A percentile compares a stretch with the other conserved stretches of the same genome.
These are phyloP conservation scores for Melanerpes aurifrons DNA, from an alignment of 2,113 vertebrate species.

Conservation along the genomic window DNA sequence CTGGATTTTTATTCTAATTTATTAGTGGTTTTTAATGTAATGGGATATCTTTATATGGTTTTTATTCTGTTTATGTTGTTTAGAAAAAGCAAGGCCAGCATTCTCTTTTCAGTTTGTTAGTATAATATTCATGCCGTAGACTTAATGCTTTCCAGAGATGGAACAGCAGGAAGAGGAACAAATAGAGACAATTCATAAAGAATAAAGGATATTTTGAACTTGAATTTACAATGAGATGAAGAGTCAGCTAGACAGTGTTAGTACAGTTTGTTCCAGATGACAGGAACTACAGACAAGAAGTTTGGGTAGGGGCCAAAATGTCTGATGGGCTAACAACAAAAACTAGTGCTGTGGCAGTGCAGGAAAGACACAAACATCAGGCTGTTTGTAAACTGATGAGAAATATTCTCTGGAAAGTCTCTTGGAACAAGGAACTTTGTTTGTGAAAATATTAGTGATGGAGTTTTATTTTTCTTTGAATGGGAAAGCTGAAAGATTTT, in stretches of 20 bases:
- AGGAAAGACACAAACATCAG: neutral
- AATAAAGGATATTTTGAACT: constrained; percentile 11
- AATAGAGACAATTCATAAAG: neutral
- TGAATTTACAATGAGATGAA: constrained; percentile 18
- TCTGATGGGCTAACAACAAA: neutral
- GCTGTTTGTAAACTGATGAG: neutral
- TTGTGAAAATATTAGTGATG: neutral
- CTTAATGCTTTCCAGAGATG: constrained; percentile 12
- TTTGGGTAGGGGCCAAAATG: constrained; percentile 41
- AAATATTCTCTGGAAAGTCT: neutral
- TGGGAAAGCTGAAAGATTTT: neutral
- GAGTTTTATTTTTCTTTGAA: neutral
- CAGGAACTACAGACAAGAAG: neutral
- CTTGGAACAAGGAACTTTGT: neutral
- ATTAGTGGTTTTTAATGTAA: neutral
- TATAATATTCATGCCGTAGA: neutral
- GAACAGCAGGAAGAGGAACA: neutral
- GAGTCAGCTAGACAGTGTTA: constrained; percentile 6
- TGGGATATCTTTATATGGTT: constrained; percentile 40
- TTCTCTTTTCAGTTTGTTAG: neutral
- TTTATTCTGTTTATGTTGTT: constrained; percentile 8
- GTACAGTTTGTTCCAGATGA: constrained; percentile 33
- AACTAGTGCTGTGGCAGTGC: neutral
- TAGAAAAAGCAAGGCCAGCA: neutral
- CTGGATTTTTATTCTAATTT: constrained; percentile 33